phyloP scores from a whole-genome alignment of 2,888 invertebrate species.

The Rhodophaea formosa region DNA sequence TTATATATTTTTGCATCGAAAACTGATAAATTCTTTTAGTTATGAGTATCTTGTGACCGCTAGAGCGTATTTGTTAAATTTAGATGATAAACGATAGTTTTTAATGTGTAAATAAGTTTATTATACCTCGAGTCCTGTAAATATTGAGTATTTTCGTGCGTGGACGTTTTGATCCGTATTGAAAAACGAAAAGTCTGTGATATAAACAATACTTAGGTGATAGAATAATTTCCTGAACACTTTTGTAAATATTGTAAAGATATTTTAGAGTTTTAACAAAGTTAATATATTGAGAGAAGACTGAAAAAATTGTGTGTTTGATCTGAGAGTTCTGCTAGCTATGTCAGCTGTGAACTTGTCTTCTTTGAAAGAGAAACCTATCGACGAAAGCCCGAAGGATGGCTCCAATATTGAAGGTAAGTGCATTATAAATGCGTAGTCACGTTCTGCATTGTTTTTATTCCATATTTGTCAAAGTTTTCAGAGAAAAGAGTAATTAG shows the following conservation, averaged over 20 bases:
- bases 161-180: slow-evolving; percentile 82
- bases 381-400: slow-evolving; percentile 67
- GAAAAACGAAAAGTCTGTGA: slow-evolving; percentile 83
- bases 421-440: slow-evolving; percentile 24
- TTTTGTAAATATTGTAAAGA: slow-evolving; percentile 79
- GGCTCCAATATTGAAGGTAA: slow-evolving; percentile 70
- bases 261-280: slow-evolving; percentile 76
- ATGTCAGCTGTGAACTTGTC: slow-evolving; percentile 80
- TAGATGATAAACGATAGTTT: slow-evolving; percentile 79
- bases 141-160: slow-evolving; percentile 80
- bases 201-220: slow-evolving; percentile 81
- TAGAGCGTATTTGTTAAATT: slow-evolving; percentile 78
- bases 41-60: slow-evolving; percentile 80
- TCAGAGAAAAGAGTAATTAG: background rate
- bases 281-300: slow-evolving; percentile 77
- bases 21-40: slow-evolving; percentile 82
- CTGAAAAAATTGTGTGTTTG: slow-evolving; percentile 66
- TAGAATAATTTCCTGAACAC: slow-evolving; percentile 76
- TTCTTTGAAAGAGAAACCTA: slow-evolving; percentile 75
- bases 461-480: background rate
- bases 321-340: slow-evolving; percentile 63
- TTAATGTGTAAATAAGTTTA: slow-evolving; percentile 80
- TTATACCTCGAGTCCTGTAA: slow-evolving; percentile 76
- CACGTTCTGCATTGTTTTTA: background rate
- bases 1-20: slow-evolving; percentile 82